Base-by-base conservation (phyloP, 2,888 invertebrate genomes). In the Pristionchus arcanus region DNA sequence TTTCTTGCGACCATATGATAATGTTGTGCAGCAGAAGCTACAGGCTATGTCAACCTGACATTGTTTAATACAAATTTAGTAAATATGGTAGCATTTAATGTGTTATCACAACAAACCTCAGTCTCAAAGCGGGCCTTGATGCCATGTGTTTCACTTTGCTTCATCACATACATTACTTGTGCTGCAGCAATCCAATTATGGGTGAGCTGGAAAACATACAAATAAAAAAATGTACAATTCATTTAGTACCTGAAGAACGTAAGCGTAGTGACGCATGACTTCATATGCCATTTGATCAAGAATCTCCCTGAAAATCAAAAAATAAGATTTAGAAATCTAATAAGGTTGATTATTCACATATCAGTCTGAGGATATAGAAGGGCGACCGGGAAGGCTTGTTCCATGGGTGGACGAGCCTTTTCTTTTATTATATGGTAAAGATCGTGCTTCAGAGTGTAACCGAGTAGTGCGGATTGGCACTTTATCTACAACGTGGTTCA, bases 311-410 rank as follows among this genome's bases (percentile, higher is more conserved):
- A 13, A 88, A 42, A 49, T 3, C 5, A 9, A 9, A 49, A 49
- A 9, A 7, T 49, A 13, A n/a, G 15, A 5, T 16, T 34, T 11
- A 21, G 1, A 71, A 15, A 0, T 11, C 21, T 25, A 55, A 19
- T 19, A 31, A 84, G 16, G 13, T 59, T 86, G n/a, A 28, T 49
- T 68, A 19, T 28, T 42, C 28, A 88, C 87, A 88, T 71, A 16
- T 88, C 55, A 21, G 53, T 74, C 31, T 88, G 74, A 13, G 87
- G 87, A 74, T 88, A 88, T 34, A 88, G 87, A 21, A 74, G 7
- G 3, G 74, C 87, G 11, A 74, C 25, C 1, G 87, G 87, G 34
- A 88, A 88, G 21, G 25, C 21, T 25, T 88, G 74, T 21, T 59
- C 74, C 55, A 63, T 55, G 19, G 87, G 53, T 11, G 87, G 87